These are phyloP conservation scores for Sinella curviseta DNA, from an alignment of 1,140 invertebrate genomes.

Conservation along the genomic window DNA sequence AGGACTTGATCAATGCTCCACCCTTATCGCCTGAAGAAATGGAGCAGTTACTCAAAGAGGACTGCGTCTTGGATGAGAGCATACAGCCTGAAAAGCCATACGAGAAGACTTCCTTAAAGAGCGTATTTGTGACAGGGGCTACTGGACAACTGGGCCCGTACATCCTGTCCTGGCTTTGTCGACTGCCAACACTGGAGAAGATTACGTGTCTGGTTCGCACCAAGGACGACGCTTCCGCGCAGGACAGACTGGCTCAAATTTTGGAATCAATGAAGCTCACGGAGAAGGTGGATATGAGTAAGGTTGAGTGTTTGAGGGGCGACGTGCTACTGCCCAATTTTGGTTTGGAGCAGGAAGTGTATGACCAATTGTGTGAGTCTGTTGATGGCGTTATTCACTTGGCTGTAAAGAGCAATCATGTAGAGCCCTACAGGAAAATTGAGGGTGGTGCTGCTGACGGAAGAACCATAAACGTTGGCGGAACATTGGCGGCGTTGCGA, in stretches of 20 bases:
- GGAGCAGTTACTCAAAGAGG: neutral
- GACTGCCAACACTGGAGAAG: neutral
- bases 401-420: conserved; percentile 26
- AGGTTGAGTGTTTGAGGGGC: neutral
- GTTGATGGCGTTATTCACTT: conserved; percentile 25
- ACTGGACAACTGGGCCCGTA: conserved; percentile 7
- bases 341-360: neutral
- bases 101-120: neutral
- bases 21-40: neutral
- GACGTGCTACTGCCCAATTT: neutral
- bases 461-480: conserved; percentile 8
- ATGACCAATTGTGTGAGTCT: neutral
- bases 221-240: neutral
- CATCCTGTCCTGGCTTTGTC: neutral
- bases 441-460: neutral
- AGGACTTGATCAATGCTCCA: neutral
- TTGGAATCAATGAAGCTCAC: neutral
- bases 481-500: neutral
- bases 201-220: neutral
- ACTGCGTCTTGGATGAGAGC: neutral
- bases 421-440: conserved; percentile 1
- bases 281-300: neutral
- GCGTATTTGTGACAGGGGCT: neutral
- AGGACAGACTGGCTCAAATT: neutral
- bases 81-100: neutral